A percentile compares a stretch with the other conserved stretches of the same genome.
phyloP scores from a whole-genome alignment of 1,140 invertebrate species.

The Daktulosphaira vitifoliae region DNA sequence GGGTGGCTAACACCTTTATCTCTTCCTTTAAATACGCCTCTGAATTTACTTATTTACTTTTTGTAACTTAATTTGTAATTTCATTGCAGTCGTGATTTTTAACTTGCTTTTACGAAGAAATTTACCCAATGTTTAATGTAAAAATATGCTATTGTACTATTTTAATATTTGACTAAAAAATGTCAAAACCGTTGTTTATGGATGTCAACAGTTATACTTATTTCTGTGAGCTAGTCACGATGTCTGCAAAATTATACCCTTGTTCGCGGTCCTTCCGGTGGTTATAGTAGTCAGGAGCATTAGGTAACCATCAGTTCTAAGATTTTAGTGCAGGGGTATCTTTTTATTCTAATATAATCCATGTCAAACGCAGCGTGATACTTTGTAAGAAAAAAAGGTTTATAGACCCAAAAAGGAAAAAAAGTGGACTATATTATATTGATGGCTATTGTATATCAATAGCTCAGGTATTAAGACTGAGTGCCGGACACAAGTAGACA shows the following conservation, averaged over 20 bases:
- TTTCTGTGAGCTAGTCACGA: slow-evolving; percentile 27
- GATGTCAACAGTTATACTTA: neutral
- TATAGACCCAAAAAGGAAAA: slow-evolving; percentile 6
- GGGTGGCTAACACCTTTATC: too few species aligned
- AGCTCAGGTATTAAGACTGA: slow-evolving; percentile 13
- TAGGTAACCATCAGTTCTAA: slow-evolving; percentile 24
- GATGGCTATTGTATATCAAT: neutral
- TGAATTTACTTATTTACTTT: too few species aligned
- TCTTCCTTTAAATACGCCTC: too few species aligned
- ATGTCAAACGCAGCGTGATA: slow-evolving; percentile 29
- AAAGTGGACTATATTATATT: slow-evolving; percentile 19
- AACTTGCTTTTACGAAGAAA: too few species aligned
- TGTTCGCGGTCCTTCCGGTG: neutral
- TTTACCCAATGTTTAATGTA: too few species aligned
- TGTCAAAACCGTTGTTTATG: slow-evolving; percentile 12
- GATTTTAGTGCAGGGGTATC: neutral
- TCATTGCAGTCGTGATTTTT: too few species aligned
- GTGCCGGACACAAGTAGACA: slow-evolving; percentile 14
- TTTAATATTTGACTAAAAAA: too few species aligned
- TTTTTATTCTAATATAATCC: slow-evolving; percentile 26
- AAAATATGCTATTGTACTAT: too few species aligned
- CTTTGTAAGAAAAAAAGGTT: slow-evolving; percentile 18
- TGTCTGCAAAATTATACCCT: slow-evolving; percentile 26
- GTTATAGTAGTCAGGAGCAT: slow-evolving; percentile 2
- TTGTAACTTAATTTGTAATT: too few species aligned